Conservation (phyloP, 2,888 invertebrate species). For the Amblyteles armatorius region DNA sequence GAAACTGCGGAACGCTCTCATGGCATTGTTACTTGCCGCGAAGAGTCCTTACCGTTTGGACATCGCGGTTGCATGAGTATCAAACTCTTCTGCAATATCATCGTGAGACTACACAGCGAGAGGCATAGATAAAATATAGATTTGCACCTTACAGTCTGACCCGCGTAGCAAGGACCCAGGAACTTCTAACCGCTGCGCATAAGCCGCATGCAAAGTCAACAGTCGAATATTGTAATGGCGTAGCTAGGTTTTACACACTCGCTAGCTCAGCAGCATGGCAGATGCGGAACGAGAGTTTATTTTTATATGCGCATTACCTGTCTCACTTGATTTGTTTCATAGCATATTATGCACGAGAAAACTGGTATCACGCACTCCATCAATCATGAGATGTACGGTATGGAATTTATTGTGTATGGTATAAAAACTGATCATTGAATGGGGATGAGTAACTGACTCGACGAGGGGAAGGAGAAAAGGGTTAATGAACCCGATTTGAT, state of each 20-base stretch:
- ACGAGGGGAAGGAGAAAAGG: background rate
- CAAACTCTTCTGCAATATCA: slow-evolving; percentile 19
- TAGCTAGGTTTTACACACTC: background rate
- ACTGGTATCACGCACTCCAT: background rate
- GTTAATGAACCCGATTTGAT: slow-evolving; percentile 3
- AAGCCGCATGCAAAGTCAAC: background rate
- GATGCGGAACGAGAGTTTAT: slow-evolving; percentile 21
- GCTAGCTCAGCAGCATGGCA: background rate
- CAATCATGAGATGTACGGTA: slow-evolving; percentile 4
- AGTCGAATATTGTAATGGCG: background rate
- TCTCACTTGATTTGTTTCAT: slow-evolving; percentile 4
- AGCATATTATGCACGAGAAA: slow-evolving; percentile 7
- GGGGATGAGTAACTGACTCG: background rate
- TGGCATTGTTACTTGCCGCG: background rate
- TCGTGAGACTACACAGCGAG: background rate
- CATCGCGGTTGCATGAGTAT: background rate
- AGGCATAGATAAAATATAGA: background rate
- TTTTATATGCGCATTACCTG: background rate
- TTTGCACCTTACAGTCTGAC: background rate
- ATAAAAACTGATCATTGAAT: slow-evolving; percentile 1
- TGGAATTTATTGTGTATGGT: background rate
- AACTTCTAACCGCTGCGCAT: background rate
- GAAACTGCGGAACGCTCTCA: background rate
- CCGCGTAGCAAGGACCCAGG: background rate
- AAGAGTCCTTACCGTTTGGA: background rate